Evolutionary conservation across 2,113 vertebrate species (phyloP), one percentile per base, ranked within the genome.

Genomic region (Willisornis vidua): DNA sequence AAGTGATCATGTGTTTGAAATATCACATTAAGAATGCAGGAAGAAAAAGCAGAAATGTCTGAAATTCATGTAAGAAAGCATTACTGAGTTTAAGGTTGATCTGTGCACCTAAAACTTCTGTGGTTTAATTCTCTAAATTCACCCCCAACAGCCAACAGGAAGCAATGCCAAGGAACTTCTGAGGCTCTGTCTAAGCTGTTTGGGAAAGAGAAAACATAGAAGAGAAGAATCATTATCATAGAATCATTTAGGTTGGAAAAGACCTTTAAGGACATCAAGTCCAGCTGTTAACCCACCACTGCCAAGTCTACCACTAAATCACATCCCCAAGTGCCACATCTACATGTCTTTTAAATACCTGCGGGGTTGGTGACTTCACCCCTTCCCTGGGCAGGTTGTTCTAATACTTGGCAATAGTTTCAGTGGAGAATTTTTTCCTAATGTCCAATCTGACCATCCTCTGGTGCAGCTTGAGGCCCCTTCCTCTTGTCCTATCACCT

Each of bases 261-360:
- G 58, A 16, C 11, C 28, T 81, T 59, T 77, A 14, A 61, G 39
- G 18, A 12, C 31, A 33, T 26, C 0, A 0, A 68, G 19, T 24
- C 19, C 45, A 70, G 4, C 22, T 13, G 3, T 63, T 19, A 26
- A 9, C 19, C 4, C 28, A 55, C 5, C 43, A n/a, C 19, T 35
- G 31, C 14, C 49, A 70, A 25, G 3, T 7, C 19, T 23, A 54
- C 9, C 23, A 12, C 19, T 19, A 28, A 41, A 23, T 25, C 19
- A 4, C 1, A 18, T 61, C 31, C 45, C 39, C 66, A 43, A 0
- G 39, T 10, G 25, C 45, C 31, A n/a, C 45, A 18, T 17, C 15
- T 19, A 1, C 48, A 2, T 0, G 2, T 46, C 4, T 58, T 26
- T 41, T 17, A 23, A n/a, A 49, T 8, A 2, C 3, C 43, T 61